A percentile compares a stretch with the other conserved stretches of the same genome.
Evolutionary conservation across 2,113 vertebrate species (phyloP).

Genomic region (Spermophilus dauricus): DNA sequence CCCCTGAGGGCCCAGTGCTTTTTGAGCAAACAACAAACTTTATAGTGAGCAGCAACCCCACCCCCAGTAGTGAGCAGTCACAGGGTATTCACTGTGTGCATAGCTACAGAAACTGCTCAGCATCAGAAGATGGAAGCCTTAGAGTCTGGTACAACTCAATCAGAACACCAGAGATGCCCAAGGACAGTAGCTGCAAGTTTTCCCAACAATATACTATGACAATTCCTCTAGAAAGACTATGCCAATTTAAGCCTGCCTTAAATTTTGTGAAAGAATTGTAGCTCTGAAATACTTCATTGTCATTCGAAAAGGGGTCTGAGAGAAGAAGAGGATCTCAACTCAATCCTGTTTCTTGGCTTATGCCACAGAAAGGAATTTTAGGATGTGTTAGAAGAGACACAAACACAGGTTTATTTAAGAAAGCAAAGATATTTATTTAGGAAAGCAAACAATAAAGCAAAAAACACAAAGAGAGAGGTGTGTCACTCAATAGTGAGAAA

Average conservation of each 20-base stretch:
- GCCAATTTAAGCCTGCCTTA: neutral
- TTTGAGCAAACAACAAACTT: neutral
- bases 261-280: neutral
- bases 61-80: neutral
- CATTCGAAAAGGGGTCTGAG: too few relatives aligned
- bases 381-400: too few relatives aligned
- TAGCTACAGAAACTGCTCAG: neutral
- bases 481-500: too few relatives aligned
- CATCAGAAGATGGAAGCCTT: neutral
- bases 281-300: neutral
- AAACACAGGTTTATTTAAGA: too few relatives aligned
- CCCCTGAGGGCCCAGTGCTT: neutral
- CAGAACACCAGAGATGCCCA: neutral
- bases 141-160: neutral
- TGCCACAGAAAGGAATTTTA: too few relatives aligned
- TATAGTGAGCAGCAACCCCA: neutral
- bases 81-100: neutral
- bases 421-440: too few relatives aligned
- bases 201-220: neutral
- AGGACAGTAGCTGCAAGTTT: neutral
- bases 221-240: neutral
- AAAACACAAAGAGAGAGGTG: too few relatives aligned
- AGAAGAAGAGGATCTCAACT: too few relatives aligned
- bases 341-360: too few relatives aligned
- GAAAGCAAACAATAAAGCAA: too few relatives aligned